Conservation (phyloP, 2,797 vertebrate genomes). For the Gobio occitaniae region DNA sequence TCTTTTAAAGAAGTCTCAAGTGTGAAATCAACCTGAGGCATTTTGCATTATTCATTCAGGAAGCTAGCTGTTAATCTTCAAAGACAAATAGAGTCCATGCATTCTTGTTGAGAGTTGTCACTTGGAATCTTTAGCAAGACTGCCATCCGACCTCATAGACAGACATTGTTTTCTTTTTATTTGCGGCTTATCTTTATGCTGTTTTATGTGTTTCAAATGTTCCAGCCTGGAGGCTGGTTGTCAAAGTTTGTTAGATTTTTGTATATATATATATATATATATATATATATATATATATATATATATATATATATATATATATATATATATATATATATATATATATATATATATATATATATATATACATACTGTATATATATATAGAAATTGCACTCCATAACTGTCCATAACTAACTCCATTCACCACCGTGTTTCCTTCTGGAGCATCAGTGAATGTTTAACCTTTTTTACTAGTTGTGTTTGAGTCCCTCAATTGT, state of each 20-base stretch:
- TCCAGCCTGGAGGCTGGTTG: conserved; percentile 8
- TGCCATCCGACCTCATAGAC: neutral
- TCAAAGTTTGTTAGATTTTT: neutral
- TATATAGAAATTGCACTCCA: too few relatives aligned
- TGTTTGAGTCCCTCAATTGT: too few relatives aligned
- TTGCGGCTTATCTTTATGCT: neutral
- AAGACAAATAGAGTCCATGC: neutral
- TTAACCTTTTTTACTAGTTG: too few relatives aligned
- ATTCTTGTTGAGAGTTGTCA: conserved; percentile 2
- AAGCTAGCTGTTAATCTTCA: neutral
- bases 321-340: too few relatives aligned
- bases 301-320: neutral
- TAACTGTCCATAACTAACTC: too few relatives aligned
- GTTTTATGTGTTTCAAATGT: neutral
- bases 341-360: neutral
- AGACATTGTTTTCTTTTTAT: conserved; percentile 1
- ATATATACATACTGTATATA: neutral
- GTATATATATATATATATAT: neutral
- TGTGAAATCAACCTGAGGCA: neutral
- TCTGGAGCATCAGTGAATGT: too few relatives aligned
- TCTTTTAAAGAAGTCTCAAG: too few relatives aligned
- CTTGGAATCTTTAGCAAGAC: neutral
- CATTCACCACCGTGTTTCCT: too few relatives aligned
- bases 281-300: neutral
- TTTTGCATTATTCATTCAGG: neutral